Percentiles rank a stretch among this genome's conserved stretches.
Evolutionary conservation across 2,888 invertebrate genomes (phyloP).

Genomic region (Hanleya hanleyi): DNA sequence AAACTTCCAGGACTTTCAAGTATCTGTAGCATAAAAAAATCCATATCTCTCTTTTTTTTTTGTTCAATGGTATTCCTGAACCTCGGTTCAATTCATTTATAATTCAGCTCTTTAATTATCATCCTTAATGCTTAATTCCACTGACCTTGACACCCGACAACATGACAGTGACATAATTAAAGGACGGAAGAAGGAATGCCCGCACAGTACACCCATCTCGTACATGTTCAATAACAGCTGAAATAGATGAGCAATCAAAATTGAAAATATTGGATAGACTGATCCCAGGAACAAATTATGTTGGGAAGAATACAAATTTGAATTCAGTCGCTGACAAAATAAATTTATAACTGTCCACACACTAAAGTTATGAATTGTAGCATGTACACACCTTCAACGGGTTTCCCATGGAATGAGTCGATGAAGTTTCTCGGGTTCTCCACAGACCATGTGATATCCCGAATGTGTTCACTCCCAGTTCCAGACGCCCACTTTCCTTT

Average conservation of each 20-base stretch:
- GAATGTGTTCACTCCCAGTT: constrained; percentile 78
- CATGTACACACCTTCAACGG: constrained; percentile 78
- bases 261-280: not conserved
- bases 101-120: no score
- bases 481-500: constrained; percentile 81
- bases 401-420: constrained; percentile 89
- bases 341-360: no score
- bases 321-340: not conserved
- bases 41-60: no score
- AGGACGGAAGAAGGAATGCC: constrained; percentile 91
- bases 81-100: no score
- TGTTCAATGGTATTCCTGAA: no score
- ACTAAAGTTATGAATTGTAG: no score
- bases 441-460: constrained; percentile 90
- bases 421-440: constrained; percentile 89
- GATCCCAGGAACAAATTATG: not conserved
- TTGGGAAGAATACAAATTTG: not conserved
- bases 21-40: no score
- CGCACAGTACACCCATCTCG: constrained; percentile 97
- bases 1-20: no score
- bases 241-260: no score
- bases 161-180: constrained; percentile 94
- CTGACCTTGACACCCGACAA: constrained; percentile 87
- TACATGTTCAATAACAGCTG: constrained; percentile 96
- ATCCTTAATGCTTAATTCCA: no score